Evolutionary conservation across 2,797 vertebrate species (phyloP), one percentile per base, ranked within the genome.

Genomic region (Epinephelus coioides): DNA sequence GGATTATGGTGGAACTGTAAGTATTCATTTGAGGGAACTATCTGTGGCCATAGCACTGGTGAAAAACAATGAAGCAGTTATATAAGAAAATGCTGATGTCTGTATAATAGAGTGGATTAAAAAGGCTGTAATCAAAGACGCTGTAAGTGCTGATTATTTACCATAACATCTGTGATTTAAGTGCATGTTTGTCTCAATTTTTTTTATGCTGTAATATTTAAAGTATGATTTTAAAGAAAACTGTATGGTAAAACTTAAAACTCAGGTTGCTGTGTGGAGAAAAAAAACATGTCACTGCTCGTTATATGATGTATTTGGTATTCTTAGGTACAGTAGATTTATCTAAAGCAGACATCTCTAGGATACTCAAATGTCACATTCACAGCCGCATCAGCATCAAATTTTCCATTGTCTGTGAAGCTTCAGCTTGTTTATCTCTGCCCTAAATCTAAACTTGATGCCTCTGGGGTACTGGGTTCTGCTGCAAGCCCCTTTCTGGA

Each of bases 381-480:
- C 72, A 11, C 5, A 73, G 8, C 18, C 17, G 11, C 11, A 69
- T 47, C 43, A 2, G 70, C 76, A 65, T 84, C 51, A 83, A 7
- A 76, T 61, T 88, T 94, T 94, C 92, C 90, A 81, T 50, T 73
- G 80, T 72, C 69, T 69, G 51, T 56, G 43, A 59, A 83, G 27
- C 10, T 12, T 19, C 15, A 0, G 4, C 49, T 19, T 51, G 40
- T 81, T 88, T 93, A 94, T 94, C 90, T 93, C 43, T 86, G 88
- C 60, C 84, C 87, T 81, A 90, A 73, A 95, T 94, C 93, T 93
- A 75, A 86, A 83, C 69, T 8, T 2, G 3, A 51, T 72, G 75
- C 62, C 73, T 85, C 63, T 65, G 65, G 69, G 82, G 80, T 64
- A 59, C 76, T 54, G 68, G 59, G 63, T 51, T 82, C 44, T 78